Conservation (phyloP, 2,888 invertebrate species). For the Tricholauxania praeusta region DNA sequence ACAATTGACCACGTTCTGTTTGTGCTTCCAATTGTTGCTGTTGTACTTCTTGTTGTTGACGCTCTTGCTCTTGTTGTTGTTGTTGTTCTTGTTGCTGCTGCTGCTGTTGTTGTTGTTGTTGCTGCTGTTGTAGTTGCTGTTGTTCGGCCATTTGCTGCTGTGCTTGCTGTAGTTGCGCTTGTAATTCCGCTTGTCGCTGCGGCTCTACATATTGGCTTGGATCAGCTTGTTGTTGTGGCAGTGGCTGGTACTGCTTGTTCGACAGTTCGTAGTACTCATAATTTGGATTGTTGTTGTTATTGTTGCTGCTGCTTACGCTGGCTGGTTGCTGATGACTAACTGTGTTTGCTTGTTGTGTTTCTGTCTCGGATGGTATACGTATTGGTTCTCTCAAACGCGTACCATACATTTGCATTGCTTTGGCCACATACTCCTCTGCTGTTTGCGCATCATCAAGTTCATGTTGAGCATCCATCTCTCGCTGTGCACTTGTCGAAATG, state of each 20-base stretch:
- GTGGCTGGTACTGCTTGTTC: slow-evolving; percentile 30
- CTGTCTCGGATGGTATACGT: slow-evolving; percentile 46
- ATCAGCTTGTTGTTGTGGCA: slow-evolving; percentile 36
- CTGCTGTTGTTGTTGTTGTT: slow-evolving; percentile 18
- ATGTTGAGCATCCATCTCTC: slow-evolving; percentile 29
- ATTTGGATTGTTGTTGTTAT: slow-evolving; percentile 33
- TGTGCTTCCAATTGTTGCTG: slow-evolving; percentile 25
- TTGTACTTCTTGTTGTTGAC: slow-evolving; percentile 10
- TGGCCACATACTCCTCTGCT: slow-evolving; percentile 66
- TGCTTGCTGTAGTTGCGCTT: slow-evolving; percentile 13
- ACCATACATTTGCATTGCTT: slow-evolving; percentile 64
- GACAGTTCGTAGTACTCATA: slow-evolving; percentile 12
- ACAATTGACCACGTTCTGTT: slow-evolving; percentile 32
- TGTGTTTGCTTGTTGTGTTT: slow-evolving; percentile 25
- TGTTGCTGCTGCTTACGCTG: slow-evolving; percentile 28
- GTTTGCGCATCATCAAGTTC: slow-evolving; percentile 60
- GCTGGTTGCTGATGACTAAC: slow-evolving; percentile 19
- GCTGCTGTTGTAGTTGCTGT: slow-evolving; percentile 28
- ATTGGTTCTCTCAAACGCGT: slow-evolving; percentile 55
- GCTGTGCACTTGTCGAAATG: slow-evolving; percentile 42
- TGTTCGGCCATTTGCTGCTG: slow-evolving; percentile 32
- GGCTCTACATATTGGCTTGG: slow-evolving; percentile 28
- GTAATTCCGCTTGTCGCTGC: slow-evolving; percentile 32
- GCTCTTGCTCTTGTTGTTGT: slow-evolving; percentile 10
- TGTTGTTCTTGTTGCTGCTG: slow-evolving; percentile 1